A percentile compares a stretch with the other conserved stretches of the same genome.
These are phyloP conservation scores for Stigmatopora argus DNA, from an alignment of 2,113 vertebrate genomes.

Conservation along the genomic window DNA sequence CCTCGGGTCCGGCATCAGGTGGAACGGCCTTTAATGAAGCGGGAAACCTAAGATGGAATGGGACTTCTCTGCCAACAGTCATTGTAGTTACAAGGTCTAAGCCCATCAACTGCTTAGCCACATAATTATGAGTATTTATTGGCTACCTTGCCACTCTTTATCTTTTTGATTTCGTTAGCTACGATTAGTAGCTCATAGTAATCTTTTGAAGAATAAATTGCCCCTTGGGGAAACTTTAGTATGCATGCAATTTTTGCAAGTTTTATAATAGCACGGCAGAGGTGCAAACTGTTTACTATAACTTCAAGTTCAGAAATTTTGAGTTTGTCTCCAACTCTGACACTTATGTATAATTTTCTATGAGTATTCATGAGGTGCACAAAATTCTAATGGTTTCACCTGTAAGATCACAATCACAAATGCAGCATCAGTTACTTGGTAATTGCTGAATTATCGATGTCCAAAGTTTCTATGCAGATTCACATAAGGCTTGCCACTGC, in stretches of 20 bases:
- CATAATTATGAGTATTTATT: slow-evolving; percentile 55
- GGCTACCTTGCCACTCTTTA: slow-evolving; percentile 40
- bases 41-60: slow-evolving; percentile 19
- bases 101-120: slow-evolving; percentile 35
- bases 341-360: too few species aligned
- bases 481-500: slow-evolving; percentile 18
- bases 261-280: too few species aligned
- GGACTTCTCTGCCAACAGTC: slow-evolving; percentile 39
- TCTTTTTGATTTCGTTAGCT: slow-evolving; percentile 53
- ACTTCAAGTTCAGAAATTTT: too few species aligned
- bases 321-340: too few species aligned
- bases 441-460: too few species aligned
- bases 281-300: too few species aligned
- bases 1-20: slow-evolving; percentile 49
- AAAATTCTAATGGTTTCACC: too few species aligned
- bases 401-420: too few species aligned
- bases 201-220: neutral
- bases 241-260: too few species aligned
- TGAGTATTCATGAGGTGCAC: too few species aligned
- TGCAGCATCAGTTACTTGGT: too few species aligned
- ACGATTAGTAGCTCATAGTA: slow-evolving; percentile 9
- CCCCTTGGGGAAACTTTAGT: neutral
- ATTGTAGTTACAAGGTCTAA: slow-evolving; percentile 41
- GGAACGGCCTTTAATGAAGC: slow-evolving; percentile 44
- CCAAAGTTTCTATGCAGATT: slow-evolving; percentile 31